A percentile compares a stretch with the other conserved stretches of the same genome.
Evolutionary conservation across 2,797 vertebrate species (phyloP).

Genomic region (Gephyroberyx darwinii): DNA sequence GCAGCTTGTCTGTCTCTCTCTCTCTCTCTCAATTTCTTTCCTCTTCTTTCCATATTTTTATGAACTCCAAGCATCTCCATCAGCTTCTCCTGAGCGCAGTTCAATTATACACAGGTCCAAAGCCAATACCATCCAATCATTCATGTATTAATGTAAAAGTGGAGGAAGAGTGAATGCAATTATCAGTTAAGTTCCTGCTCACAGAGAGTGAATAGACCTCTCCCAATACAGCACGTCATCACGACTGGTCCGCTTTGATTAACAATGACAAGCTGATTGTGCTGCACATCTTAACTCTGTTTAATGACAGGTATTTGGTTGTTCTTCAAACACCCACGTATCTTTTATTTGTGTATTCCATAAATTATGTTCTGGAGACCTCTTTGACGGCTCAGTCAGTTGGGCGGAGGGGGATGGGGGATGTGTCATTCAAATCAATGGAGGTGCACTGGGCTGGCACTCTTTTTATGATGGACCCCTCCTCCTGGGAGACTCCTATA

Average conservation of each 20-base stretch:
- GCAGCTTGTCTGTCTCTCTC: not conserved
- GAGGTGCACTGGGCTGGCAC: too few relatives aligned
- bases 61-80: not conserved
- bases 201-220: too few relatives aligned
- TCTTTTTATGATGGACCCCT: too few relatives aligned
- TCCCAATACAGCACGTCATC: not conserved
- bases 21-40: slow-evolving; percentile 4
- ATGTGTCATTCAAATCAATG: not conserved
- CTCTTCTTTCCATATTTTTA: not conserved
- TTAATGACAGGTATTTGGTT: not conserved
- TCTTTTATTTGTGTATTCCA: slow-evolving; percentile 1
- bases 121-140: too few relatives aligned
- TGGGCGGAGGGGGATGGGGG: not conserved
- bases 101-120: not conserved
- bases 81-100: not conserved
- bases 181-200: not conserved
- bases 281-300: slow-evolving; percentile 2
- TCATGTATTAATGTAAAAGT: not conserved
- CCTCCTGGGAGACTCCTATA: too few relatives aligned
- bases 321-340: too few relatives aligned
- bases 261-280: not conserved
- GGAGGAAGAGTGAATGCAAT: not conserved
- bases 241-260: not conserved
- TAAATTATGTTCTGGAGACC: not conserved
- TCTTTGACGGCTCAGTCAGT: too few relatives aligned